Evolutionary conservation across 2,797 vertebrate genomes (phyloP), one percentile per base, ranked within the genome.

Genomic region (Halcyon badia): DNA sequence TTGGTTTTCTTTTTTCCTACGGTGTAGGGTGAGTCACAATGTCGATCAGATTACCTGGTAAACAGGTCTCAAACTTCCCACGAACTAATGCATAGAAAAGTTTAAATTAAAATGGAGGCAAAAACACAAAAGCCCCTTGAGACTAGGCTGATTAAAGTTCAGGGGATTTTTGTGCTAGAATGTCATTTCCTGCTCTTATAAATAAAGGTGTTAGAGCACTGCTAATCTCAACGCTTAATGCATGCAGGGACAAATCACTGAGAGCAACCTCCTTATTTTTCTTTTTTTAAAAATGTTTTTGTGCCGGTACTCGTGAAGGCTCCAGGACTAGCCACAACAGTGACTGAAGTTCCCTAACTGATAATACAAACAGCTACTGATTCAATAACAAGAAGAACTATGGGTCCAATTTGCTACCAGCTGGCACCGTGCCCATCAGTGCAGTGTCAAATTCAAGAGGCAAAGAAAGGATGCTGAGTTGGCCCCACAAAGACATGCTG

Each of bases 341-440:
- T 7, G 17, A 33, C 72, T 31, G 14, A 58, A 95, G 92, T 72
- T 91, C 90, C 51, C 8, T 30, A 46, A 61, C 19, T 25, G 17
- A 89, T 60, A 42, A 82, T 28, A 77, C 83, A 82, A 92, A 51
- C 91, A 96, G 96, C 97, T 89, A 96, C 87, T 48, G 80, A 58
- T 96, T 44, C 83, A n/a, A 1, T 13, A 75, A 57, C 33, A 25
- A 82, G 80, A 58, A 92, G 83, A 95, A 81, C 75, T 80, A 76
- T 20, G 93, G 90, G 97, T 75, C 87, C 96, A 70, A 39, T 94
- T 91, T 97, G 93, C 94, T 70, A 49, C 42, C 75, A 28, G 80
- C 89, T 97, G 98, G 97, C 96, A 6, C 35, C 0, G 2, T 24
- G 96, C 97, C 97, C 97, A 94, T 81, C 81, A 44, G 94, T 6